Percentiles rank a stretch among this genome's conserved stretches.
Conservation (phyloP, 2,888 invertebrate species). For the Cyclophora albipunctata region DNA sequence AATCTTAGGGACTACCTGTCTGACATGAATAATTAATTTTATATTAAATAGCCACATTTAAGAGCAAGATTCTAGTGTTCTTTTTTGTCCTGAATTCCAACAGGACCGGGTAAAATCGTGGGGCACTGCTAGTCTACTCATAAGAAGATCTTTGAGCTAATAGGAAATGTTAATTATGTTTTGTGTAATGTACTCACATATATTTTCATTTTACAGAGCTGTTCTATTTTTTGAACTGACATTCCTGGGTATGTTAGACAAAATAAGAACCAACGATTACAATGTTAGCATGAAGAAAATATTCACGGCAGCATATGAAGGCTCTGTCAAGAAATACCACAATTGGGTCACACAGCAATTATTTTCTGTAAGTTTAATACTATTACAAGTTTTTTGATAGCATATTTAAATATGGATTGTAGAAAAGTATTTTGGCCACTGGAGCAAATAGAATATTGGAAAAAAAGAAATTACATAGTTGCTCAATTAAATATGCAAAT, state of each 20-base stretch:
- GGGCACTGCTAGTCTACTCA: too few relatives aligned
- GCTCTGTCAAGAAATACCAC: conserved; percentile 82
- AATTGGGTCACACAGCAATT: conserved; percentile 85
- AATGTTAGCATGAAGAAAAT: conserved; percentile 77
- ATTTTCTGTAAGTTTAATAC: conserved; percentile 75
- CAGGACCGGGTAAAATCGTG: too few relatives aligned
- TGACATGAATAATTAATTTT: too few relatives aligned
- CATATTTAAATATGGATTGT: not conserved
- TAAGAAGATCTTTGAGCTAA: too few relatives aligned
- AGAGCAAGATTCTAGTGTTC: too few relatives aligned
- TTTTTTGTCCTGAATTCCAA: too few relatives aligned
- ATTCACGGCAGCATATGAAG: conserved; percentile 80
- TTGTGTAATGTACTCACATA: not conserved
- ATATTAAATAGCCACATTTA: too few relatives aligned
- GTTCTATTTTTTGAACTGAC: conserved; percentile 77
- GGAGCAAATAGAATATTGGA: too few relatives aligned
- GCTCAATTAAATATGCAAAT: too few relatives aligned
- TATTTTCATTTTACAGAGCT: conserved; percentile 57
- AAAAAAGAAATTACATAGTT: too few relatives aligned
- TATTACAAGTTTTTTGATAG: not conserved
- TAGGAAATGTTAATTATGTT: too few relatives aligned
- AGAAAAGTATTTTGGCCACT: not conserved
- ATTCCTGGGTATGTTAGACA: conserved; percentile 73
- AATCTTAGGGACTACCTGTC: too few relatives aligned
- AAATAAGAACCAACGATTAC: conserved; percentile 51